Base-by-base conservation (phyloP, 2,797 vertebrate species). In the Pseudochromis fuscus region DNA sequence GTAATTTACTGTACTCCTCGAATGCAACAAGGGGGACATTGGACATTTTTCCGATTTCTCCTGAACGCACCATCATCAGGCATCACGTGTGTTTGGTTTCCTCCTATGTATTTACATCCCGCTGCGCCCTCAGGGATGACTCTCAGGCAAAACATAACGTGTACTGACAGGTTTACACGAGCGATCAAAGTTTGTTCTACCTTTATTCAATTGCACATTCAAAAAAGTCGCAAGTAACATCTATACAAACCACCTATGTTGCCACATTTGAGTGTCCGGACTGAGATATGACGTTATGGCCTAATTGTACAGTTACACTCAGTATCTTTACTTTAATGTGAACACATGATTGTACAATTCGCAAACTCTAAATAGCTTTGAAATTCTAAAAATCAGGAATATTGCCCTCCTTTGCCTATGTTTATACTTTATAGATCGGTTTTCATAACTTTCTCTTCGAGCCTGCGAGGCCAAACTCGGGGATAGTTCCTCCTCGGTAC, bases 381-480 rank as follows among this genome's bases (percentile, higher is more conserved):
- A 30, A 30, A 30, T 30, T 30, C 30, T 30, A 8, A 4, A 30
- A n/a, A n/a, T n/a, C n/a, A n/a, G n/a, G n/a, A n/a, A n/a, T n/a
- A n/a, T n/a, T n/a, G n/a, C n/a, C n/a, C n/a, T n/a, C n/a, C n/a
- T n/a, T n/a, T n/a, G n/a, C n/a, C n/a, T n/a, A n/a, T n/a, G n/a
- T n/a, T n/a, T n/a, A n/a, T n/a, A n/a, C n/a, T n/a, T n/a, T n/a
- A 7, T 4, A 45, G 19, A 21, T 21, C 4, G 3, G 19, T 21
- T 15, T 1, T n/a, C n/a, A n/a, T n/a, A n/a, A n/a, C n/a, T n/a
- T n/a, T n/a, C n/a, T n/a, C n/a, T n/a, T n/a, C n/a, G n/a, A 5
- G 33, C 83, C 90, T 89, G 81, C n/a, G 1, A 85, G 67, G 2
- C 70, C 1, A 21, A 18, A 52, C 4, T 37, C 49, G 4, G 80